Evolutionary conservation across 2,797 vertebrate genomes (phyloP).

Genomic region (Lepidocolaptes lacrymiger): DNA sequence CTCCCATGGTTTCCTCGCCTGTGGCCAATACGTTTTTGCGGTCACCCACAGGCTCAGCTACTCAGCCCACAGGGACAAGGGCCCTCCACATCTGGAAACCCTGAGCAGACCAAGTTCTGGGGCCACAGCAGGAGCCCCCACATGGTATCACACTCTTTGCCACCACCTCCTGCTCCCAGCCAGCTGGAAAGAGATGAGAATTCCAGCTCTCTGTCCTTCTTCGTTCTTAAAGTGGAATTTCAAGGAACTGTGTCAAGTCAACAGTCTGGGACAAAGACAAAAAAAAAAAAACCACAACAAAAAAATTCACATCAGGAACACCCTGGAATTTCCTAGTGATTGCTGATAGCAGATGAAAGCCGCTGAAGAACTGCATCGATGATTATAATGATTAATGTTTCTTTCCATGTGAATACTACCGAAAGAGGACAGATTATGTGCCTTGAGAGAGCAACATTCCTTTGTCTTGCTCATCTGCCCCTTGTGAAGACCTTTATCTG

Average conservation of each 20-base stretch:
- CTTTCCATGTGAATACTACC: constrained; percentile 17
- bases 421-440: background rate
- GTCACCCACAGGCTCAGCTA: background rate
- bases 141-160: background rate
- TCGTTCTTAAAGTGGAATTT: constrained; percentile 27
- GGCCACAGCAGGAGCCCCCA: background rate
- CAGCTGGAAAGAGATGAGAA: background rate
- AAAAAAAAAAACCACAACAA: background rate
- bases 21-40: background rate
- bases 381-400: constrained; percentile 35
- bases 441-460: constrained; percentile 18
- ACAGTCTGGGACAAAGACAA: background rate
- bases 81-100: background rate
- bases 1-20: background rate
- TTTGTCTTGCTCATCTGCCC: constrained; percentile 43
- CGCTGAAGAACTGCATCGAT: background rate
- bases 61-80: background rate
- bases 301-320: background rate
- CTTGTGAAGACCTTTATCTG: background rate
- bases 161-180: background rate
- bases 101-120: background rate
- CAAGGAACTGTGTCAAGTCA: constrained; percentile 45
- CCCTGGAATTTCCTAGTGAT: constrained; percentile 62
- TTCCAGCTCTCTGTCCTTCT: background rate
- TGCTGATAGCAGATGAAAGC: constrained; percentile 62